Base-by-base conservation (phyloP, 2,797 vertebrate species). In the Steatocranus sp. region DNA sequence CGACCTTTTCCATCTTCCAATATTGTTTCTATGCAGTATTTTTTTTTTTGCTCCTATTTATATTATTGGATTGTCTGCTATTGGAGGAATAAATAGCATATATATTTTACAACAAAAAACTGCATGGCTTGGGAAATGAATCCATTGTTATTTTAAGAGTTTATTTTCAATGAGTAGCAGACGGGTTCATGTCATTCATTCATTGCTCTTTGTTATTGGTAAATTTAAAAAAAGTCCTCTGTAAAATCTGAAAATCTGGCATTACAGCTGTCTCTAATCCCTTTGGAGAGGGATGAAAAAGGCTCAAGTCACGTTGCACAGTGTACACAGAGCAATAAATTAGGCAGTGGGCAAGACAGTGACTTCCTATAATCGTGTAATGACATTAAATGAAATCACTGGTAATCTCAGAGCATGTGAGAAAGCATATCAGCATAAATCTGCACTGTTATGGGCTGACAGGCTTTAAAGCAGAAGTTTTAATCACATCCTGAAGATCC, bases 231-330 rank as follows among this genome's bases (percentile, higher is more conserved):
- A 80, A 84, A 77, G 87, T 82, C 34, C 80, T 74, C 58, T 80
- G 78, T 84, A 51, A 89, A 92, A 91, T 92, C 82, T 90, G 88
- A 54, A 89, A 92, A 93, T 92, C 82, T 91, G 88, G 77, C 80
- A 90, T 91, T 87, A 88, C 85, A 41, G 66, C 61, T 51, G 58
- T 23, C 87, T 83, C 53, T 92, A 93, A 94, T 91, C 90, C 80
- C 76, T 58, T 86, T 51, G 84, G 85, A 91, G 91, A 82, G 66
- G 79, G 74, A 91, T 91, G 3, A 70, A 80, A 83, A 88, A 86
- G 77, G 58, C 43, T 73, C 8, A 49, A 83, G 75, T 89, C 85
- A 87, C 41, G 3, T 86, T 84, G 82, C 82, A 85, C 73, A 78
- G 36, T 38, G 50, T 75, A 77, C 38, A 86, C 10, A 73, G 75